Conservation (phyloP, 2,113 vertebrate species). For the Cavia aperea region DNA sequence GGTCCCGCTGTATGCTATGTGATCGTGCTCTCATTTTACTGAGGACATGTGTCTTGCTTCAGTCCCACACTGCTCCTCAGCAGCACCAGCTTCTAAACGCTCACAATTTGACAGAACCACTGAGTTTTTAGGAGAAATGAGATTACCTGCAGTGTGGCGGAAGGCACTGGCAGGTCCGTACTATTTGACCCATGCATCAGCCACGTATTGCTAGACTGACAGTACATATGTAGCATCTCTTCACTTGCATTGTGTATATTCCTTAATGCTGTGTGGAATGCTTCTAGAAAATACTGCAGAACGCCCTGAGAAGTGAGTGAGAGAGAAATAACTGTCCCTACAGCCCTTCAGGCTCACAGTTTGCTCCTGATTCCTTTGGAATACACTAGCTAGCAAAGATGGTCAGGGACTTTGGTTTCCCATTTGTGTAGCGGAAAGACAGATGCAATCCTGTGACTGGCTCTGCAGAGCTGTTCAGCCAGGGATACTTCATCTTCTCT, state of each 20-base stretch:
- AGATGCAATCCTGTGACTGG: neutral
- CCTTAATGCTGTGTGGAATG: neutral
- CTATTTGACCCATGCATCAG: neutral
- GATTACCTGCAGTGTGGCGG: neutral
- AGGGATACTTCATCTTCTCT: conserved; percentile 20
- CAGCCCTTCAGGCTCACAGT: neutral
- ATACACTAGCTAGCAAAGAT: neutral
- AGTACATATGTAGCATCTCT: neutral
- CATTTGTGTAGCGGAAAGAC: conserved; percentile 7
- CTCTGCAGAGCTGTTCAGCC: neutral
- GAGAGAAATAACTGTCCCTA: neutral
- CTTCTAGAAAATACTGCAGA: neutral
- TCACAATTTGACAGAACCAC: neutral
- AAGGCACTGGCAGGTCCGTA: neutral
- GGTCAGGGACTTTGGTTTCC: neutral
- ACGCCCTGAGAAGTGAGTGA: neutral
- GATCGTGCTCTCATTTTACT: neutral
- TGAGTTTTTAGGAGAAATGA: conserved; percentile 8
- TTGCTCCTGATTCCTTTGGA: conserved; percentile 36
- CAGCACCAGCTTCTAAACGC: neutral
- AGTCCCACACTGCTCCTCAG: neutral
- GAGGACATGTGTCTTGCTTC: neutral
- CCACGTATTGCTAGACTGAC: neutral
- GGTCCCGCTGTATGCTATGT: neutral
- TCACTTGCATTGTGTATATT: neutral